Conservation (phyloP, 2,113 vertebrate species). For the Dinomys branickii region DNA sequence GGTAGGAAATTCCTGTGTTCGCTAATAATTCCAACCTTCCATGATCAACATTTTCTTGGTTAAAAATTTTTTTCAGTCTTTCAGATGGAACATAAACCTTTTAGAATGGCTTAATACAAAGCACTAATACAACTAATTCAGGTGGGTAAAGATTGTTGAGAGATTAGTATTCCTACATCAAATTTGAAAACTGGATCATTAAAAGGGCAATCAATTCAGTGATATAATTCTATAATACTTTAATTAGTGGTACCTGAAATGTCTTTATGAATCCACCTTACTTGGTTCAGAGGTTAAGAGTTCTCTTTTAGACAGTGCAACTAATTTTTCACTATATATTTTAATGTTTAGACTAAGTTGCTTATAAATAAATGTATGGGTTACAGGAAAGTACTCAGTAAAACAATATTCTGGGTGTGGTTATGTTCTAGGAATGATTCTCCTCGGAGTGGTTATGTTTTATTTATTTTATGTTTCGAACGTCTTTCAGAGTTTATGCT, state of each 20-base stretch:
- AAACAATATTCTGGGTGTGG: constrained; percentile 7
- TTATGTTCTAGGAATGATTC: constrained; percentile 21
- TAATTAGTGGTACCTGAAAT: background rate
- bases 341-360: constrained; percentile 35
- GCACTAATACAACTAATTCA: background rate
- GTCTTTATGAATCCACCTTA: background rate
- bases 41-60: background rate
- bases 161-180: background rate
- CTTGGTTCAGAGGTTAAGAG: constrained; percentile 8
- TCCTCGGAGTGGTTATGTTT: constrained; percentile 11
- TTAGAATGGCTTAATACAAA: background rate
- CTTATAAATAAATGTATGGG: background rate
- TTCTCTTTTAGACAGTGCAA: background rate
- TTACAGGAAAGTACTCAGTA: background rate
- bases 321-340: constrained; percentile 21
- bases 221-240: background rate
- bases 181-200: constrained; percentile 3
- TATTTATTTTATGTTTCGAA: constrained; percentile 20
- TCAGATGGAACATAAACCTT: background rate
- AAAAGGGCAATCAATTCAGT: background rate
- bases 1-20: background rate
- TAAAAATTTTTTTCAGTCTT: background rate
- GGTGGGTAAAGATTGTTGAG: background rate
- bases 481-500: background rate
- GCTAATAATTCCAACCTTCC: background rate